phyloP scores from a whole-genome alignment of 2,797 vertebrate genomes.

The Numenius phaeopus region DNA sequence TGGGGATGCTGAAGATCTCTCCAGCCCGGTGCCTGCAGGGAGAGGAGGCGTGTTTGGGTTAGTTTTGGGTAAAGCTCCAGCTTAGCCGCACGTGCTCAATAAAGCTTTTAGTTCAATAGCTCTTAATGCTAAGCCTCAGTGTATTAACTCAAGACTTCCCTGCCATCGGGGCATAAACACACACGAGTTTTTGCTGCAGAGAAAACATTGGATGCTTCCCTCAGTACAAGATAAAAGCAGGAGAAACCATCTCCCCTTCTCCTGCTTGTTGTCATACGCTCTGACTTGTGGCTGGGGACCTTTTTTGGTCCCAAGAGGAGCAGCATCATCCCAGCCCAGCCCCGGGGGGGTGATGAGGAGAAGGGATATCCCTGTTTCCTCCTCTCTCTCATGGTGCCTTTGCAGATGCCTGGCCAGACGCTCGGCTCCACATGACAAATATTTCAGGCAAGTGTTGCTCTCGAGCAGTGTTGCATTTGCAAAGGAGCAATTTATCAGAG shows the following conservation, averaged over 20 bases:
- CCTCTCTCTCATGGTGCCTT: background rate
- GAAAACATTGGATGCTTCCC: background rate
- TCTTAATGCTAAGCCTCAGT: conserved; percentile 38
- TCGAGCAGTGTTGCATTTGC: background rate
- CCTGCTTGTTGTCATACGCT: fast-evolving
- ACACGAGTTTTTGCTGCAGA: background rate
- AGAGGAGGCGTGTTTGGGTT: background rate
- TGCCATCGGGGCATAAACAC: background rate
- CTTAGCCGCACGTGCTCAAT: background rate
- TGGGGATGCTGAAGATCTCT: background rate
- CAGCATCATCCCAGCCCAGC: background rate
- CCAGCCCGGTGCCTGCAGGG: background rate
- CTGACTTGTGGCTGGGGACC: fast-evolving
- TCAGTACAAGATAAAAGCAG: background rate
- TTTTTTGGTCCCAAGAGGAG: background rate
- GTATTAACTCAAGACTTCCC: conserved; percentile 33
- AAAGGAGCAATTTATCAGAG: conserved; percentile 76
- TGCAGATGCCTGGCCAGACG: background rate
- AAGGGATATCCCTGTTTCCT: fast-evolving
- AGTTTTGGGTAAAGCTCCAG: conserved; percentile 29
- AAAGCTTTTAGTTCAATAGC: conserved; percentile 47
- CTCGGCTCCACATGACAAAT: background rate
- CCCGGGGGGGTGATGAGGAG: fast-evolving
- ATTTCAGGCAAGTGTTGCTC: conserved; percentile 18
- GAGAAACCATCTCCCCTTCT: background rate